These are phyloP conservation scores for Otolemur crassicaudatus DNA, from an alignment of 2,797 vertebrate genomes.

Conservation along the genomic window DNA sequence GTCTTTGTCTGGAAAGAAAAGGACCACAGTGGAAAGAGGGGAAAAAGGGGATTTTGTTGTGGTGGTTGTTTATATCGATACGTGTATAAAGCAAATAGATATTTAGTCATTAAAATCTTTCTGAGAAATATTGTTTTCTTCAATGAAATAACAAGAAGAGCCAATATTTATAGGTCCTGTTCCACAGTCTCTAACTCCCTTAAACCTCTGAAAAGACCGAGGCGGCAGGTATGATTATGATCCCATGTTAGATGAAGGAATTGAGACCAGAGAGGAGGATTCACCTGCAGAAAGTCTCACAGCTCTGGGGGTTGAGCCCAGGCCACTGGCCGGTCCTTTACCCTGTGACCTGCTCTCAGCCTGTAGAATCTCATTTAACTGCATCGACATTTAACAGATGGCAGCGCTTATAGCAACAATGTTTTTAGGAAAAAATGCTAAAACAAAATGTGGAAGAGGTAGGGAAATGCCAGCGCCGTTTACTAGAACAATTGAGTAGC, in stretches of 20 bases:
- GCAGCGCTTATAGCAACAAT: not conserved
- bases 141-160: not conserved
- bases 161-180: not conserved
- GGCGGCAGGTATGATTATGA: not conserved
- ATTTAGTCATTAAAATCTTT: not conserved
- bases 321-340: not conserved
- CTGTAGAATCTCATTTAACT: not conserved
- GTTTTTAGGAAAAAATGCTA: not conserved
- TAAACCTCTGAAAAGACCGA: not conserved
- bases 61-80: not conserved
- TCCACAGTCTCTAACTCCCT: not conserved
- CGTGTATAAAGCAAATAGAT: not conserved
- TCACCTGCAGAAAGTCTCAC: not conserved
- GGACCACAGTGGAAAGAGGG: not conserved
- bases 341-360: not conserved
- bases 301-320: not conserved
- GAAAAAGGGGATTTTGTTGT: not conserved
- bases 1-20: not conserved
- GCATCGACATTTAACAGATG: not conserved
- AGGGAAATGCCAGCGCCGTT: not conserved
- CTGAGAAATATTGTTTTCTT: not conserved
- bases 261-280: not conserved
- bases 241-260: not conserved
- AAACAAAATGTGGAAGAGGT: not conserved
- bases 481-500: accelerated